Evolutionary conservation across 2,113 vertebrate species (phyloP).

Genomic region (Willisornis vidua): DNA sequence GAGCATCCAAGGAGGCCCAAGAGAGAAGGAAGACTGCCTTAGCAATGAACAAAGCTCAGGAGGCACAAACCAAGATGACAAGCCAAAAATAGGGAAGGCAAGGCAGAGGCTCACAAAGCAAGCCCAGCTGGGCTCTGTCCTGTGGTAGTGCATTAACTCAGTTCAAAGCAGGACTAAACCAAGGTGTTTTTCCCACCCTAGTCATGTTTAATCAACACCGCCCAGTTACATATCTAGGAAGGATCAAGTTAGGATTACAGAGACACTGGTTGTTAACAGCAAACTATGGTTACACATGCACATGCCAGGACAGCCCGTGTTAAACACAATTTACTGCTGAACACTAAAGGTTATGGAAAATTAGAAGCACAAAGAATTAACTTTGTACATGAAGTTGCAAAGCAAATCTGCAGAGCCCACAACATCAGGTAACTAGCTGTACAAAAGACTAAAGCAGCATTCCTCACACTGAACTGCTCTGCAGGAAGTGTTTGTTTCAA

Average conservation of each 20-base stretch:
- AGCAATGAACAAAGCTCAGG: background rate
- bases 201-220: background rate
- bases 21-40: background rate
- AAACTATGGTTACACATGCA: background rate
- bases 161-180: background rate
- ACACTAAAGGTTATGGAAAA: background rate
- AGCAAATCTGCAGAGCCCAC: background rate
- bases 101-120: background rate
- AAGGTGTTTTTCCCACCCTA: background rate
- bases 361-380: conserved; percentile 47
- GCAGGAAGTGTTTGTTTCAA: background rate
- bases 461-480: background rate
- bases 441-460: background rate
- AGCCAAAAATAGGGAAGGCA: background rate
- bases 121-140: background rate
- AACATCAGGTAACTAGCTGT: background rate
- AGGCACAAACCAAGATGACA: background rate
- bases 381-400: background rate
- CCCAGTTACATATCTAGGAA: background rate
- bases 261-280: conserved; percentile 32
- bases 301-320: background rate
- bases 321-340: conserved; percentile 9
- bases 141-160: background rate
- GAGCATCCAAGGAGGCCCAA: background rate
- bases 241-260: background rate